A percentile compares a stretch with the other conserved stretches of the same genome.
Conservation (phyloP, 2,113 vertebrate species). For the Leucopsar rothschildi region DNA sequence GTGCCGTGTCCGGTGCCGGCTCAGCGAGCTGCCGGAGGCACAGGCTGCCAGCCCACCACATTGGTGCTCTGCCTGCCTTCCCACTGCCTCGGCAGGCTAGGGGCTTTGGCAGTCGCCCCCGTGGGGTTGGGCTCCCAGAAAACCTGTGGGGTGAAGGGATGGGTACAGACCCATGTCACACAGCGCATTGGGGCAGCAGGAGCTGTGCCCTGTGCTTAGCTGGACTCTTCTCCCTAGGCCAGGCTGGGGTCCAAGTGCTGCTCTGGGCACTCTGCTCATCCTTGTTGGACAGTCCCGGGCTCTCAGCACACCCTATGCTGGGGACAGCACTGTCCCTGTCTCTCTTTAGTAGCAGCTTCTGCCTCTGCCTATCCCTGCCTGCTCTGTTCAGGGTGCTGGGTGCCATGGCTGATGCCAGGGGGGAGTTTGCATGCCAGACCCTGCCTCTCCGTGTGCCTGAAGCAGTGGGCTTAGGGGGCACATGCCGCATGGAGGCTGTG, state of each 20-base stretch:
- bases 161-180: background rate
- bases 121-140: background rate
- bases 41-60: background rate
- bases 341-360: background rate
- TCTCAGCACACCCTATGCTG: background rate
- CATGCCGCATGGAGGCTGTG: background rate
- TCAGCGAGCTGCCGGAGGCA: background rate
- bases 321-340: background rate
- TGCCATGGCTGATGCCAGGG: background rate
- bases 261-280: background rate
- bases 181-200: accelerated
- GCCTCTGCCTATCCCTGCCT: background rate
- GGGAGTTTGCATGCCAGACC: accelerated
- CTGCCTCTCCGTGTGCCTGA: accelerated
- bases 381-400: background rate
- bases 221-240: background rate
- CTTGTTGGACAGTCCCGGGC: accelerated
- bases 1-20: background rate
- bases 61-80: background rate
- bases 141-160: accelerated
- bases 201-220: background rate
- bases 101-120: background rate
- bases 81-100: accelerated
- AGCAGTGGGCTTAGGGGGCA: background rate
- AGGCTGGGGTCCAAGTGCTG: background rate